These are phyloP conservation scores for Oreohelix idahoensis DNA, from an alignment of 1,140 invertebrate genomes.

Conservation along the genomic window DNA sequence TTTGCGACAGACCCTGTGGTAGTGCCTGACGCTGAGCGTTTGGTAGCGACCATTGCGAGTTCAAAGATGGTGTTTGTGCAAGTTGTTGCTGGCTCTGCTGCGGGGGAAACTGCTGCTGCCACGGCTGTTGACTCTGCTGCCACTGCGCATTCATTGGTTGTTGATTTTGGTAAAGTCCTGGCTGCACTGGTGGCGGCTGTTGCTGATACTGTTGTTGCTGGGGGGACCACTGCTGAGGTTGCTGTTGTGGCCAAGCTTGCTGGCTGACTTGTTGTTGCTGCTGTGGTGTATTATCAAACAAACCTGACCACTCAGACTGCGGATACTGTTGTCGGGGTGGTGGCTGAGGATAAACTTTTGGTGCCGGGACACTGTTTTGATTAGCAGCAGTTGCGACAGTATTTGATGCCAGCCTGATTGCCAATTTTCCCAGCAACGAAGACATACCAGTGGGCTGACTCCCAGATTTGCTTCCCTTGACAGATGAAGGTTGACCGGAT, in stretches of 20 bases:
- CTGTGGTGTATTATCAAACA: constrained; percentile 16
- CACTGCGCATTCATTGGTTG: not conserved
- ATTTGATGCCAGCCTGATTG: not conserved
- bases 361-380: not conserved
- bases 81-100: not conserved
- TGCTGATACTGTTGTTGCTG: not conserved
- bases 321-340: not conserved
- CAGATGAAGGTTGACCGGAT: not conserved
- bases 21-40: not conserved
- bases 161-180: no score
- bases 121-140: not conserved
- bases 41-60: not conserved
- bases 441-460: no score
- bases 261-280: not conserved
- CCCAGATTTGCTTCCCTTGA: not conserved
- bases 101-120: not conserved
- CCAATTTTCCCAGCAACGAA: constrained; percentile 14
- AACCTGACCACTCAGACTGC: not conserved
- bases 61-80: not conserved
- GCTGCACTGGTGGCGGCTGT: not conserved
- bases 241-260: not conserved
- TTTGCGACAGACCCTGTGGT: not conserved
- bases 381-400: not conserved
- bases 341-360: not conserved
- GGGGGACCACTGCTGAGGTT: not conserved